Evolutionary conservation across 2,888 invertebrate genomes (phyloP), one percentile per base, ranked within the genome.

Genomic region (Mechanitis messenoides): DNA sequence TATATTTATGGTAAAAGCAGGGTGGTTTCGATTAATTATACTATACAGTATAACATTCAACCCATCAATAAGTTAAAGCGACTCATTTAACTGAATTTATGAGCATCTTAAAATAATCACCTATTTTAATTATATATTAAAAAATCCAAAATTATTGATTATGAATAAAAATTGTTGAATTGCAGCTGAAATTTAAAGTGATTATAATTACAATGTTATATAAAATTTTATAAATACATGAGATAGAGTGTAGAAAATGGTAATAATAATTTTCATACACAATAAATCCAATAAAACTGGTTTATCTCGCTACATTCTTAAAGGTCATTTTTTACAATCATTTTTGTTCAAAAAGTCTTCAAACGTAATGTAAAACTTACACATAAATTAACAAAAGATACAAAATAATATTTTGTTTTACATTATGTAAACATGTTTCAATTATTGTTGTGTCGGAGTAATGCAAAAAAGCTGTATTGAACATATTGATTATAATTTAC

Each of bases 161-260:
- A 76, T 77, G 76, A 75, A 72, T 74, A 73, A 63, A 72, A 75
- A 63, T 58, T 62, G 45, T 57, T 66, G 60, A 53, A 61, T 55
- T 61, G 50, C 56, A 45, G 59, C 45, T 53, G 33, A 38, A 45
- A 55, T 54, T 59, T 11, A 54, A 54, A 55, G 46, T 54, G 46
- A 20, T 20, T 20, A 56, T 62, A 57, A 64, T 55, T 53, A 58
- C n/a, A 64, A 61, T 58, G 33, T 47, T 56, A 45, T 55, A 38
- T 62, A 56, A 63, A 46, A 55, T 62, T 61, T 53, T 61, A 73
- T 66, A 72, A 71, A 72, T 70, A 69, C 74, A 80, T 79, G 78
- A 77, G 88, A 90, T 88, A 88, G 80, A 89, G 89, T 89, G 89
- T 90, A 90, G 89, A 89, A 90, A 90, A 88, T 83, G 70, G 70